Base-by-base conservation (phyloP, 1,140 invertebrate genomes). In the Drosophila tropicalis region DNA sequence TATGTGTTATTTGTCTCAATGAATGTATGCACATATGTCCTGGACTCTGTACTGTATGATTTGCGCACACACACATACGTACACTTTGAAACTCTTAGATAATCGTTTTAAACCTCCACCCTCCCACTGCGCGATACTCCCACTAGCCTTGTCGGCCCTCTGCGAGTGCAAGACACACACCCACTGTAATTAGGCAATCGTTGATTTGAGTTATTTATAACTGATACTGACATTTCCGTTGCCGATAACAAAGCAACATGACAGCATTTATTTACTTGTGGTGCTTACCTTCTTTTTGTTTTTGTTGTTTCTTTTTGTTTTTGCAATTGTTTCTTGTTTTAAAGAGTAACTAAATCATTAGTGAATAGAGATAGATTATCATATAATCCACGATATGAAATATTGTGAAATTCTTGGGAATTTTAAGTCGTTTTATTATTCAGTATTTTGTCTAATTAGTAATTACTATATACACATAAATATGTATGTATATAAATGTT, bases 161-260 rank as follows among this genome's bases (percentile, higher is more conserved):
- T 6, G 12, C 5, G 29, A 54, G n/a, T 39, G 25, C 34, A 72
- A 57, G 34, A 9, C 51, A 63, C 66, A 82, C 74, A 65, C 74
- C 72, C 71, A 44, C 51, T 36, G 19, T 62, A 60, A 73, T 77
- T 69, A 71, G 70, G 77, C 73, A 80, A 69, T 81, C 68, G 77
- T 74, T 84, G 72, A 77, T 32, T 51, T 62, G 10, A 54, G 61
- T 70, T 75, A 70, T 77, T 84, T 73, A 54, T 68, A 55, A 76
- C 40, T 62, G 68, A 68, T 76, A 68, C 29, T 56, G 54, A 80
- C 77, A 80, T 84, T 85, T 84, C 81, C 81, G 81, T 67, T 47
- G 15, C 44, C 60, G 81, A 84, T 84, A 85, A 58, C 39, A 56
- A 47, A 39, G 4, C 19, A 39, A 47, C 44, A 47, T 47, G 44